These are phyloP conservation scores for Drosophila mauritiana DNA, from an alignment of 1,140 invertebrate genomes.

Conservation along the genomic window DNA sequence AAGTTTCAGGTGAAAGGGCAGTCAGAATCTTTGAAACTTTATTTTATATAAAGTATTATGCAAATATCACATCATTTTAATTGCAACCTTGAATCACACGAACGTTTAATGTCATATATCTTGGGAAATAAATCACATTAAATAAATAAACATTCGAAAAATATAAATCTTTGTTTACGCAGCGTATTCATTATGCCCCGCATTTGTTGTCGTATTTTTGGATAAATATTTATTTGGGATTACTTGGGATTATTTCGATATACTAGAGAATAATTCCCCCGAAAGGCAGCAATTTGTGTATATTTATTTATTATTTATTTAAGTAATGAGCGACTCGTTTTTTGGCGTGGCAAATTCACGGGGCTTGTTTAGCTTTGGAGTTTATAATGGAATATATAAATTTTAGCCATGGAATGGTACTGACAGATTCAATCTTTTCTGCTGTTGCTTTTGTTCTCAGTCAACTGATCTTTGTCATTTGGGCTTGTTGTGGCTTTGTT, in stretches of 20 bases:
- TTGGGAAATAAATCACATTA: neutral
- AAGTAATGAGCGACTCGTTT: conserved; percentile 40
- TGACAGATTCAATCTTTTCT: conserved; percentile 18
- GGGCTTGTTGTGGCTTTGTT: conserved; percentile 49
- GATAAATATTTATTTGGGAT: conserved; percentile 30
- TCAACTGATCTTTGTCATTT: conserved; percentile 70
- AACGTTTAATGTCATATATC: too few species aligned
- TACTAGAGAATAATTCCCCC: conserved; percentile 26
- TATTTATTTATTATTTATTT: conserved; percentile 22
- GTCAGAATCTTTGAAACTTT: neutral
- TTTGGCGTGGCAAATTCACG: conserved; percentile 8
- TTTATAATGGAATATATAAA: conserved; percentile 32
- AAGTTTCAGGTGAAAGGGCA: conserved; percentile 36
- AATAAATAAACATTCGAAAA: conserved; percentile 7
- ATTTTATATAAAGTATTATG: neutral
- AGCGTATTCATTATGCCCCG: neutral
- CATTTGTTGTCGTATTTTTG: neutral
- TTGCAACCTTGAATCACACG: conserved; percentile 9
- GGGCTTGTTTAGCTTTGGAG: neutral
- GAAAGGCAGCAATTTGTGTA: conserved; percentile 10
- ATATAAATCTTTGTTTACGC: conserved; percentile 9
- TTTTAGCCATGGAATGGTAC: conserved; percentile 13
- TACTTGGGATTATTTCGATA: conserved; percentile 8
- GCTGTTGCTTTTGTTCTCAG: conserved; percentile 45
- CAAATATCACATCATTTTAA: neutral